These are phyloP conservation scores for Formica selysi DNA, from an alignment of 1,140 invertebrate genomes.

Conservation along the genomic window DNA sequence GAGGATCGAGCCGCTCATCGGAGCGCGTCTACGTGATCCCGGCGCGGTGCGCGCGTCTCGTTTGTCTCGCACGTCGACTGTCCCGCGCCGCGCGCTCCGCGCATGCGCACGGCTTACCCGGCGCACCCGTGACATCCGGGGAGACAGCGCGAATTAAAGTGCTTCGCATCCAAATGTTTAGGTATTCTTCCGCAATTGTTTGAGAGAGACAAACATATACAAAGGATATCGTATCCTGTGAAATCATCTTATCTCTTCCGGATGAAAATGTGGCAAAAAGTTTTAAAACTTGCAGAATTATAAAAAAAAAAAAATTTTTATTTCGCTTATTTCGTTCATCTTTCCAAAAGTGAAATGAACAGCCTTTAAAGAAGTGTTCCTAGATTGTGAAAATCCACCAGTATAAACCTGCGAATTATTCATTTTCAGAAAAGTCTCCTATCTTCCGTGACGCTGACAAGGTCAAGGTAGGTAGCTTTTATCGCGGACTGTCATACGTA, in stretches of 20 bases:
- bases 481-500: slow-evolving; percentile 14
- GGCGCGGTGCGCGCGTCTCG: slow-evolving; percentile 64
- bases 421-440: background rate
- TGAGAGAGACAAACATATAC: no score
- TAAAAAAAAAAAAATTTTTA: background rate
- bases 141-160: background rate
- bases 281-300: background rate
- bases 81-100: slow-evolving; percentile 77
- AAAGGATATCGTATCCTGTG: background rate
- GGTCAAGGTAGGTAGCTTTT: slow-evolving; percentile 60
- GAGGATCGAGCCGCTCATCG: slow-evolving; percentile 74
- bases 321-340: no score
- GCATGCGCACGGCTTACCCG: slow-evolving; percentile 16
- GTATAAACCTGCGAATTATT: background rate
- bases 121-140: background rate
- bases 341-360: background rate
- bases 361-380: background rate
- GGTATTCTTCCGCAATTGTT: no score
- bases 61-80: slow-evolving; percentile 84
- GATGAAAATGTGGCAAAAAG: background rate
- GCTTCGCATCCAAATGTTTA: background rate
- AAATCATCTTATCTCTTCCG: no score
- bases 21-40: slow-evolving; percentile 61
- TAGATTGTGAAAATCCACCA: background rate
- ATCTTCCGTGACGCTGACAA: background rate